Conservation (phyloP, 2,888 invertebrate species). For the Drosophila lacicola region DNA sequence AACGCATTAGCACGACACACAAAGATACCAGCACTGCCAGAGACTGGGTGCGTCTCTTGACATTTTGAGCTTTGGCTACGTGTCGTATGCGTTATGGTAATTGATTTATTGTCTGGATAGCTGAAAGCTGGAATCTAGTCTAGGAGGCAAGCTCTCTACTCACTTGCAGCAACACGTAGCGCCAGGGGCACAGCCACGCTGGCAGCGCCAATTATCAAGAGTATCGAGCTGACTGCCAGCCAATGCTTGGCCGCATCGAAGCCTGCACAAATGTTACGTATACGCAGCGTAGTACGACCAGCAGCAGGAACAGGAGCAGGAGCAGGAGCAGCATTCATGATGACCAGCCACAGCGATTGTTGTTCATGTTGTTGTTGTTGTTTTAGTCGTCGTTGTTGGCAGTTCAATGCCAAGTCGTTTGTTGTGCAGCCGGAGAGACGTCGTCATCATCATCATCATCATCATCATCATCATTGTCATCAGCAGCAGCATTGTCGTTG, state of each 20-base stretch:
- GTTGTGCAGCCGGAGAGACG: slow-evolving; percentile 37
- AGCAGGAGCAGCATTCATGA: slow-evolving; percentile 60
- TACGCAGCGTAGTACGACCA: slow-evolving; percentile 35
- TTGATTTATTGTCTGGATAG: slow-evolving; percentile 74
- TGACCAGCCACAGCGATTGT: slow-evolving; percentile 60
- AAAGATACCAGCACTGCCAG: slow-evolving; percentile 4
- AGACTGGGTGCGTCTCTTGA: not conserved
- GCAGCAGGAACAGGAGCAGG: not conserved
- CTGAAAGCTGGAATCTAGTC: slow-evolving; percentile 7
- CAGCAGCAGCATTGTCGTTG: slow-evolving; percentile 31
- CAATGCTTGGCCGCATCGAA: slow-evolving; percentile 89
- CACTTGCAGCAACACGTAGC: slow-evolving; percentile 89
- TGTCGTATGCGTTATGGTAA: slow-evolving; percentile 75
- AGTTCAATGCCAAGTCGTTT: slow-evolving; percentile 78
- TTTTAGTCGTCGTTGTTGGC: slow-evolving; percentile 69
- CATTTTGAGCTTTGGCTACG: slow-evolving; percentile 46
- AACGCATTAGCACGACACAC: slow-evolving; percentile 52
- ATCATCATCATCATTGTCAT: not conserved
- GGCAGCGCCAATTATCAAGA: slow-evolving; percentile 91
- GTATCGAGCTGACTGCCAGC: slow-evolving; percentile 91
- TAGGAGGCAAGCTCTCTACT: slow-evolving; percentile 56
- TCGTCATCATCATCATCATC: slow-evolving; percentile 5
- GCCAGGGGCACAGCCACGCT: slow-evolving; percentile 93
- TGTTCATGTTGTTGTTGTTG: slow-evolving; percentile 41
- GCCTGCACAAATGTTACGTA: slow-evolving; percentile 82